Conservation (phyloP, 2,888 invertebrate genomes). For the Platycheirus albimanus region DNA sequence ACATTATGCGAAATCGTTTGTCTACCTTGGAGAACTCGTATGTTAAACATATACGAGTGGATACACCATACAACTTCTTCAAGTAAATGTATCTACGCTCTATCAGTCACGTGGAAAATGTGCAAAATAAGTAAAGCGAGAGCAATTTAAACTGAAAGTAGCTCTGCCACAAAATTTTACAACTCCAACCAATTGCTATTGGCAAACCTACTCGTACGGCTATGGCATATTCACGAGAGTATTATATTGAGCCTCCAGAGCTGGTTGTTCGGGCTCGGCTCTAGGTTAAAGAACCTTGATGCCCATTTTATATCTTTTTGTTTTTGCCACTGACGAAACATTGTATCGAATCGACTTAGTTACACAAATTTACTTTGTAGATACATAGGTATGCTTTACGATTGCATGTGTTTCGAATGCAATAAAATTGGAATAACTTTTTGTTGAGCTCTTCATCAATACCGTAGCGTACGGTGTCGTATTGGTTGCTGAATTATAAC, state of each 20-base stretch:
- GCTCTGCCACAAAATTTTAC: constrained; percentile 40
- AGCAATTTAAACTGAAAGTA: constrained; percentile 47
- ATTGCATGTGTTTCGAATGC: constrained; percentile 10
- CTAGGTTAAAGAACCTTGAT: constrained; percentile 54
- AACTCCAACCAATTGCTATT: constrained; percentile 46
- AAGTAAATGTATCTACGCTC: constrained; percentile 43
- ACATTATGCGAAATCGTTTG: neutral
- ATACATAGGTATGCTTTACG: neutral
- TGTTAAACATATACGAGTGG: neutral
- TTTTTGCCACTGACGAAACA: constrained; percentile 34
- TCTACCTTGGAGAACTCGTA: neutral
- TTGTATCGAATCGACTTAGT: neutral
- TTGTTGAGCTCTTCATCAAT: constrained; percentile 19
- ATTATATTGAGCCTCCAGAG: neutral
- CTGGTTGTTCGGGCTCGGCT: constrained; percentile 8
- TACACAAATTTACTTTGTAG: constrained; percentile 31
- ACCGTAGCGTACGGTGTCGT: neutral
- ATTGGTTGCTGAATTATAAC: constrained; percentile 5
- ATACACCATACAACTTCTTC: neutral
- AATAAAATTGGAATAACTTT: constrained; percentile 12
- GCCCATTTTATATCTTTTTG: constrained; percentile 14
- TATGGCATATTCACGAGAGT: neutral
- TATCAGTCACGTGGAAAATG: constrained; percentile 67
- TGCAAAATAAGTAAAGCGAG: constrained; percentile 56
- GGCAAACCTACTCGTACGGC: too few relatives aligned